phyloP scores from a whole-genome alignment of 2,113 vertebrate species.

The Lophura nycthemera region DNA sequence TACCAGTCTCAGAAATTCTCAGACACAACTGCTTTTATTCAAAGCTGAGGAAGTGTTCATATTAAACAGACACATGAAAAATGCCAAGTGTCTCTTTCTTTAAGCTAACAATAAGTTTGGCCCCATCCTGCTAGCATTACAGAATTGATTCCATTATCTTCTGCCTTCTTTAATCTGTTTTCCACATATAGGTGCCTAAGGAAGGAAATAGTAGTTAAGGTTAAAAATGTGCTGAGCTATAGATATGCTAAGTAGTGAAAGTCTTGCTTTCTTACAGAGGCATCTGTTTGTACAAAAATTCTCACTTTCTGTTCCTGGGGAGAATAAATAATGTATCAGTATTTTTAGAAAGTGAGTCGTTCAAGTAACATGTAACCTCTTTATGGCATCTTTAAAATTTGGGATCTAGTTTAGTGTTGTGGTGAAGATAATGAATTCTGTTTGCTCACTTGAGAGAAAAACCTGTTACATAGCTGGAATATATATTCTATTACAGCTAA shows the following conservation, averaged over 20 bases:
- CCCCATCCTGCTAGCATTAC: background rate
- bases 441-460: slow-evolving; percentile 20
- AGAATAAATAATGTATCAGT: slow-evolving; percentile 42
- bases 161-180: background rate
- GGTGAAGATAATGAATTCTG: slow-evolving; percentile 16
- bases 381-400: slow-evolving; percentile 46
- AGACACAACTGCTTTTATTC: background rate
- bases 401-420: slow-evolving; percentile 33
- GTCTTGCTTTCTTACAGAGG: slow-evolving; percentile 26
- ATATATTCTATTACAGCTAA: background rate
- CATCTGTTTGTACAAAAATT: slow-evolving; percentile 45
- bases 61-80: background rate
- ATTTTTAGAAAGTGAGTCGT: slow-evolving; percentile 52
- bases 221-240: slow-evolving; percentile 37
- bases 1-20: background rate
- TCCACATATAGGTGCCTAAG: background rate
- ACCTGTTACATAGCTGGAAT: background rate
- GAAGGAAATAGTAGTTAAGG: slow-evolving; percentile 16
- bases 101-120: background rate
- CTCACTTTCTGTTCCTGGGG: background rate
- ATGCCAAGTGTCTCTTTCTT: background rate
- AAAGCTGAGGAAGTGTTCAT: background rate
- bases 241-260: slow-evolving; percentile 30
- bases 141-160: background rate
- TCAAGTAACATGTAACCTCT: slow-evolving; percentile 26